Evolutionary conservation across 2,888 invertebrate species (phyloP).

Genomic region (Latheticus oryzae): DNA sequence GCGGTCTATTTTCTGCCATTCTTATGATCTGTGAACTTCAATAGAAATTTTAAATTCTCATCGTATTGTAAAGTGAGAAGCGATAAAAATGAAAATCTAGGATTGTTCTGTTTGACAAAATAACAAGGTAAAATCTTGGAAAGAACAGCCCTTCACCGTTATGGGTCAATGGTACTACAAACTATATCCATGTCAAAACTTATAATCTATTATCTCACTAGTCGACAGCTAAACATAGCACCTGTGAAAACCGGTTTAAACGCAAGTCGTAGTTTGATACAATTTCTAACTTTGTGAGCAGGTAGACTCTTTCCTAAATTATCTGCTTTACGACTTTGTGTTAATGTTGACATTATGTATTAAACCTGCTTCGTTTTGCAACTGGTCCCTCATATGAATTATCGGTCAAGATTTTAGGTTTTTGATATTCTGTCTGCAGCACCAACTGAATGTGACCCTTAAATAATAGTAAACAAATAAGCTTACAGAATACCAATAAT

Average conservation of each 20-base stretch:
- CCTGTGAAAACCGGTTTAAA: constrained; percentile 42
- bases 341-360: constrained; percentile 17
- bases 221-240: constrained; percentile 33
- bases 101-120: constrained; percentile 9
- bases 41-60: constrained; percentile 5
- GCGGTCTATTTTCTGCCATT: neutral
- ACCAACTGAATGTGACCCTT: constrained; percentile 14
- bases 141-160: constrained; percentile 25
- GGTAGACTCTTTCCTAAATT: constrained; percentile 32
- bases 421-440: constrained; percentile 18
- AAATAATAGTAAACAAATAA: constrained; percentile 13
- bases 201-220: constrained; percentile 38
- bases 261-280: constrained; percentile 36
- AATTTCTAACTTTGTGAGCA: constrained; percentile 36
- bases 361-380: constrained; percentile 12
- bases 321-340: constrained; percentile 14
- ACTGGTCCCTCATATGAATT: constrained; percentile 12
- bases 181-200: constrained; percentile 35
- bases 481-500: constrained; percentile 19
- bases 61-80: neutral
- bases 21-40: constrained; percentile 1
- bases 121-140: constrained; percentile 10
- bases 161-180: constrained; percentile 38
- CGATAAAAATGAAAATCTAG: too few species aligned
- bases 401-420: constrained; percentile 14